Base-by-base conservation (phyloP, 2,113 vertebrate species). In the Anguilla rostrata region DNA sequence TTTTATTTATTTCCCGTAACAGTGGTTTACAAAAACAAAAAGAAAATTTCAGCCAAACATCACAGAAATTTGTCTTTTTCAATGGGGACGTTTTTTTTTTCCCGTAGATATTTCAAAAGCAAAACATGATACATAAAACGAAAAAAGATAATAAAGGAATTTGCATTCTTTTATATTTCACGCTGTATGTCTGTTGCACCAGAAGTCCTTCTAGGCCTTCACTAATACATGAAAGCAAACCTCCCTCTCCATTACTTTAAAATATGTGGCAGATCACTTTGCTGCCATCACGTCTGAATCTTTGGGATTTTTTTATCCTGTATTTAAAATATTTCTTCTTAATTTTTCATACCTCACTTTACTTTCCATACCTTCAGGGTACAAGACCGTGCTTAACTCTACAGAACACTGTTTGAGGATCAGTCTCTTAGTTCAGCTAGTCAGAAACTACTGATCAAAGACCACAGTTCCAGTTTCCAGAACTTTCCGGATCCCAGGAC, bases 51-150 rank as follows among this genome's bases (percentile, higher is more conserved):
- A 84, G 49, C 26, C 79, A 82, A 41, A 22, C 40, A 6, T 43
- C 29, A 12, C 56, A 60, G 39, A 82, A 71, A 49, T 60, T 60
- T 56, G 29, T 39, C 15, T 81, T 84, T 41, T 34, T 49, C 20
- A 46, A 40, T 16, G 14, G 39, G 78, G 63, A n/a, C 5, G 14
- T 75, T 49, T 46, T 49, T 40, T 71, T 40, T 49, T 34, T 83
- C 46, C 66, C 78, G 41, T 57, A 87, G 39, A 66, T 83, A 78
- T 79, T 49, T 84, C 39, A 83, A 80, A 40, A 80, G 15, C 71
- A 75, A 1, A 34, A 75, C 34, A 75, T 79, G 5, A 53, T 5
- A 85, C 12, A 39, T 16, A 39, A 79, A 26, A 39, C 84, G n/a
- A 53, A 81, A 29, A 79, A 49, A 2, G 3, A 40, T 26, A 78